Conservation (phyloP, 1,140 invertebrate species). For the Hylaeus volcanicus region DNA sequence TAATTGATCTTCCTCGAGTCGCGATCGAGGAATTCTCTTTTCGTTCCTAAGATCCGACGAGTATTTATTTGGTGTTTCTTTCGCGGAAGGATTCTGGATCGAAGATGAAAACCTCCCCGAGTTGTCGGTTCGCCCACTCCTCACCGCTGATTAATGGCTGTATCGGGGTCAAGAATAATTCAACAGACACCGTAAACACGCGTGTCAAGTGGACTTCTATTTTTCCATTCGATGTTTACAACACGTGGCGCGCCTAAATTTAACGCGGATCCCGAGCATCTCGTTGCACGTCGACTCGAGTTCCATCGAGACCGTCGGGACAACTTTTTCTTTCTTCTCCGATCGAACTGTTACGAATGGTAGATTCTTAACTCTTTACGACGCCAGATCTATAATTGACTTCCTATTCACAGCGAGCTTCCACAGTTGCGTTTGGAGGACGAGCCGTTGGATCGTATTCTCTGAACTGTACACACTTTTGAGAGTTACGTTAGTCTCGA, state of each 20-base stretch:
- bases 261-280: constrained; percentile 38
- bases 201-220: constrained; percentile 51
- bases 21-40: no score
- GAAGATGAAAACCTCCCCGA: not conserved
- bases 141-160: constrained; percentile 20
- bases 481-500: no score
- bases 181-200: constrained; percentile 17
- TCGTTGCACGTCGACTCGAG: not conserved
- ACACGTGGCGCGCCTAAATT: constrained; percentile 55
- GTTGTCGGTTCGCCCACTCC: constrained; percentile 4
- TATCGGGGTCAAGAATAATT: constrained; percentile 56
- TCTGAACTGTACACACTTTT: no score
- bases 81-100: constrained; percentile 4
- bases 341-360: no score
- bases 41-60: no score
- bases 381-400: no score
- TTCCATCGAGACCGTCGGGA: not conserved
- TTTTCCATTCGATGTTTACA: constrained; percentile 47
- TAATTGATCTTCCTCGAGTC: no score
- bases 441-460: no score
- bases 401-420: no score
- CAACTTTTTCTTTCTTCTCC: not conserved
- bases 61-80: not conserved
- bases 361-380: no score
- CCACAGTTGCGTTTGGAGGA: no score